Percentiles rank a stretch among this genome's conserved stretches.
phyloP scores from a whole-genome alignment of 2,888 invertebrate species.

The Yponomeuta cagnagella region DNA sequence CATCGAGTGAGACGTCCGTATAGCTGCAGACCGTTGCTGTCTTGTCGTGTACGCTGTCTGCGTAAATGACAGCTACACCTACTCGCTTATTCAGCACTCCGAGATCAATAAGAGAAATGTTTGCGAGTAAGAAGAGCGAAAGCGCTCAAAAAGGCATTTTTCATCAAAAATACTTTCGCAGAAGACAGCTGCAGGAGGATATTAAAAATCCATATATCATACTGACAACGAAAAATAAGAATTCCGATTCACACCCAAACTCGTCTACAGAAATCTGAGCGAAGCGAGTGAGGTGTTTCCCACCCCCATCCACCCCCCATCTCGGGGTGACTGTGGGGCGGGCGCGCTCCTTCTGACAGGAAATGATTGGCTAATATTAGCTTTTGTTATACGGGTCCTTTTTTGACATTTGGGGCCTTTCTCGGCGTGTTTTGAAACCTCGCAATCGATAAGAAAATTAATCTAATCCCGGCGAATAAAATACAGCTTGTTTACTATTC shows the following conservation, averaged over 20 bases:
- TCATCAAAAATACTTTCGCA: slow-evolving; percentile 40
- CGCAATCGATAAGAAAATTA: background rate
- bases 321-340: slow-evolving; percentile 40
- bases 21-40: slow-evolving; percentile 24
- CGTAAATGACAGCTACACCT: background rate
- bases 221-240: slow-evolving; percentile 62
- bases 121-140: slow-evolving; percentile 22
- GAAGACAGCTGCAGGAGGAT: slow-evolving; percentile 61
- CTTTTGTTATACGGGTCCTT: slow-evolving; percentile 71
- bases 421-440: slow-evolving; percentile 22
- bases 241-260: slow-evolving; percentile 67
- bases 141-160: slow-evolving; percentile 34
- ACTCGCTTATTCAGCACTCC: background rate
- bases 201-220: slow-evolving; percentile 71
- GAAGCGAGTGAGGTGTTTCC: slow-evolving; percentile 48
- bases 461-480: background rate
- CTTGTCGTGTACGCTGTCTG: background rate
- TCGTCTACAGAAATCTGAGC: slow-evolving; percentile 66
- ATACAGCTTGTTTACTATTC: background rate
- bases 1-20: slow-evolving; percentile 72
- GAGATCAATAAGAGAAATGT: background rate
- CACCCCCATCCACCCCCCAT: slow-evolving; percentile 36
- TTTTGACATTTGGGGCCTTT: slow-evolving; percentile 53
- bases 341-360: slow-evolving; percentile 67
- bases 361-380: slow-evolving; percentile 76